Conservation (phyloP, 2,888 invertebrate species). For the Ectropis crepuscularia region DNA sequence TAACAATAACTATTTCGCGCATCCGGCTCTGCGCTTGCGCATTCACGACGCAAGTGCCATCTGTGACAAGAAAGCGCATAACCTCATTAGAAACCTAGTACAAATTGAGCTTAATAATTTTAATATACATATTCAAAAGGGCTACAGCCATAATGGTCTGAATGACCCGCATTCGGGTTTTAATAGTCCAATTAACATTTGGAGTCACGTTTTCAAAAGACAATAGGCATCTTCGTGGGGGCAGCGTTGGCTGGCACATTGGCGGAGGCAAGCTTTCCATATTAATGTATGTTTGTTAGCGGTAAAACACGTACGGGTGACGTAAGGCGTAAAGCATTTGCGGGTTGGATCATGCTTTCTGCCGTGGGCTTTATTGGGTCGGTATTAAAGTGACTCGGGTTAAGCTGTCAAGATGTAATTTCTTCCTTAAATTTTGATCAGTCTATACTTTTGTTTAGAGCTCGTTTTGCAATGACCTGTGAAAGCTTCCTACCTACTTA, state of each 20-base stretch:
- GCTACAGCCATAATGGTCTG: constrained; percentile 77
- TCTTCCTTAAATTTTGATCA: too few relatives aligned
- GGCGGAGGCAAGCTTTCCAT: constrained; percentile 80
- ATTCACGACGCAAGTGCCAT: constrained; percentile 74
- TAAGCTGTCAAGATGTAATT: background rate
- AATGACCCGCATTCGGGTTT: constrained; percentile 84
- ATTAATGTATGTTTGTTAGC: constrained; percentile 85
- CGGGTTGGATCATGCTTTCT: constrained; percentile 63
- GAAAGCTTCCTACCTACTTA: too few relatives aligned
- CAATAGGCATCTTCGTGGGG: constrained; percentile 84
- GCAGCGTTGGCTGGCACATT: constrained; percentile 81
- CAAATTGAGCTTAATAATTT: constrained; percentile 83
- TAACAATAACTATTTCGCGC: constrained; percentile 79
- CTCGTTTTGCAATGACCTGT: too few relatives aligned
- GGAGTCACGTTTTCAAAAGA: constrained; percentile 83
- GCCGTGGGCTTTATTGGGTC: constrained; percentile 55
- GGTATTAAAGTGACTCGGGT: constrained; percentile 15
- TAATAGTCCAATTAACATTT: constrained; percentile 84
- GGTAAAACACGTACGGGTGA: constrained; percentile 81
- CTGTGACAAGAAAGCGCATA: constrained; percentile 85
- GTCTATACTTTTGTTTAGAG: too few relatives aligned
- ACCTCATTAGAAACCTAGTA: constrained; percentile 83
- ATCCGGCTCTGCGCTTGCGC: constrained; percentile 80
- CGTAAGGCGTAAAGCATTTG: constrained; percentile 73
- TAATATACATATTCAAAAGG: constrained; percentile 85